Evolutionary conservation across 2,113 vertebrate genomes (phyloP).

Genomic region (Elephantulus edwardii): DNA sequence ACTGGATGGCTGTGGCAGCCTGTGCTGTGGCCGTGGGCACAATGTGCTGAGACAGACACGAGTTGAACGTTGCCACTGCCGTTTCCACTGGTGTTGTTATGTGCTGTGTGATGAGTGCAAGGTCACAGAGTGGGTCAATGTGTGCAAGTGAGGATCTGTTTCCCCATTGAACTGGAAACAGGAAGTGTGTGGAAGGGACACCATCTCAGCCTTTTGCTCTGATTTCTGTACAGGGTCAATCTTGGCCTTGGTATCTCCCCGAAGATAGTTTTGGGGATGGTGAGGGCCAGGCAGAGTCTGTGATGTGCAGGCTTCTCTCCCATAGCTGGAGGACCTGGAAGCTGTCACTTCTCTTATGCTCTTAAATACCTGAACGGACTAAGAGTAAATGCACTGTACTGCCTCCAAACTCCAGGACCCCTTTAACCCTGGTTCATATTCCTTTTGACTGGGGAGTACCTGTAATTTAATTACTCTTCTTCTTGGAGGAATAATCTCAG

Average conservation of each 20-base stretch:
- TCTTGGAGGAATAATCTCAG: not conserved
- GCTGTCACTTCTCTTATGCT: not conserved
- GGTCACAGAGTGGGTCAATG: slow-evolving; percentile 92
- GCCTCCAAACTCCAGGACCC: not conserved
- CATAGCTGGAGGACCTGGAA: not conserved
- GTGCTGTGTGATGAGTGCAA: slow-evolving; percentile 93
- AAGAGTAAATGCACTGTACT: slow-evolving; percentile 59
- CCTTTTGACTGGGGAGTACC: not conserved
- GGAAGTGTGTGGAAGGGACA: not conserved
- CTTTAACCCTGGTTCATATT: not conserved
- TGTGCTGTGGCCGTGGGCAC: slow-evolving; percentile 93
- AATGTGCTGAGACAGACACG: slow-evolving; percentile 91
- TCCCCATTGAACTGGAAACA: not conserved
- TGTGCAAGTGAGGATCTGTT: slow-evolving; percentile 89
- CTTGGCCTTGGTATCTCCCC: slow-evolving; percentile 14
- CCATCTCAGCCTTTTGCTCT: slow-evolving; percentile 12
- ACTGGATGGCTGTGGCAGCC: slow-evolving; percentile 89
- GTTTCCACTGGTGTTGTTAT: slow-evolving; percentile 96
- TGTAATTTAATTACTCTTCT: not conserved
- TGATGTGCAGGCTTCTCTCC: not conserved
- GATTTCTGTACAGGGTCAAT: slow-evolving; percentile 35
- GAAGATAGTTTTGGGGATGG: slow-evolving; percentile 38
- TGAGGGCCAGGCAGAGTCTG: not conserved
- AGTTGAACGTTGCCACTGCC: slow-evolving; percentile 90
- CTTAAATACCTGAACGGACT: slow-evolving; percentile 14